Evolutionary conservation across 2,113 vertebrate species (phyloP).

Genomic region (Halcyon senegalensis): DNA sequence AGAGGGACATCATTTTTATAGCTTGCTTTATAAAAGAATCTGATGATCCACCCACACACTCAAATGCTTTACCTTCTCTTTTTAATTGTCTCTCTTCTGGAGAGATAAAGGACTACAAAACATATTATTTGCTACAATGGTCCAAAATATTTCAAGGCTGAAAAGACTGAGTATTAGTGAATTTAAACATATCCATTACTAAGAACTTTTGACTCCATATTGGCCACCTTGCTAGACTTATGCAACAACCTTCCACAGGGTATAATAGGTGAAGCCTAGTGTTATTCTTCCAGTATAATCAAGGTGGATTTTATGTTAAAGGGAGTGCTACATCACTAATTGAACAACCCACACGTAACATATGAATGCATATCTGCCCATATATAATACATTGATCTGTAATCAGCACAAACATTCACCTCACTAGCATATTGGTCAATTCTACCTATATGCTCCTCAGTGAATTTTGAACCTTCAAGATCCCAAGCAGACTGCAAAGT

Average conservation of each 20-base stretch:
- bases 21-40: neutral
- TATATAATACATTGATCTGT: neutral
- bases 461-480: neutral
- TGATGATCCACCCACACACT: neutral
- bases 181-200: neutral
- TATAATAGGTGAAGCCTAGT: neutral
- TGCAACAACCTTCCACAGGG: neutral
- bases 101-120: neutral
- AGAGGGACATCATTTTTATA: neutral
- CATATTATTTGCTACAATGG: neutral
- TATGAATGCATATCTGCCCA: neutral
- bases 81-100: neutral
- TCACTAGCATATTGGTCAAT: neutral
- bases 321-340: neutral
- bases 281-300: neutral
- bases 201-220: neutral
- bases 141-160: neutral
- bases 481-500: neutral
- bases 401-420: neutral
- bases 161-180: neutral
- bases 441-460: neutral
- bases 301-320: neutral
- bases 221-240: neutral
- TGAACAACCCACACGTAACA: neutral
- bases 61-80: neutral